Base-by-base conservation (phyloP, 2,888 invertebrate species). In the Drosophila bunnanda region DNA sequence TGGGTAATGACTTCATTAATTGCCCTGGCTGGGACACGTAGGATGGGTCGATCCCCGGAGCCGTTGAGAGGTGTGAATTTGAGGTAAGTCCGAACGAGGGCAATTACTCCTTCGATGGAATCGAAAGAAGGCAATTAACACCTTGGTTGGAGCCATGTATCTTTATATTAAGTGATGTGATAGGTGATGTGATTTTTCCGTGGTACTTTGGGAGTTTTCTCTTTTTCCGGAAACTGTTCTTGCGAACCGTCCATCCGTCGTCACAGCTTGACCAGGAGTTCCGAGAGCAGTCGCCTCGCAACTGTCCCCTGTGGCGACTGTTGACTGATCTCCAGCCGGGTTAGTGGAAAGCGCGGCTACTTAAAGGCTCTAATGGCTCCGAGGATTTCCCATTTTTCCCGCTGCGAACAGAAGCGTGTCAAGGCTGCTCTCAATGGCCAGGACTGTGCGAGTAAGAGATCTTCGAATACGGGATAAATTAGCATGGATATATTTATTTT, bases 351-450 rank as follows among this genome's bases (percentile, higher is more conserved):
- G 78, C 36, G 78, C 62, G 58, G 80, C 89, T 90, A 90, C 89
- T 91, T 83, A 86, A 78, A 78, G 86, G 82, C 82, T 70, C 77
- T 89, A 81, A 86, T 80, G 72, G 75, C 73, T 56, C 59, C 44
- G 46, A 75, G 68, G 59, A 56, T 74, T 75, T 80, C 76, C 73
- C 54, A 64, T 72, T 22, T 34, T 41, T 61, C 87, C 78, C 44
- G 80, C 76, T 69, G 91, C 70, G 79, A 78, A 83, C 88, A 79
- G 91, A 89, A 91, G 91, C 90, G 87, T 90, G 90, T 88, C 91
- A 90, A 91, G 90, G 90, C 80, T 89, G 82, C 90, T 82, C 90
- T 88, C 68, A 82, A 75, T 78, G 77, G 78, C 34, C 66, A 46
- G 22, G 17, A 44, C 7, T 3, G 17, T 53, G 4, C 38, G 13